These are phyloP conservation scores for Bettongia penicillata DNA, from an alignment of 2,113 vertebrate species.

Conservation along the genomic window DNA sequence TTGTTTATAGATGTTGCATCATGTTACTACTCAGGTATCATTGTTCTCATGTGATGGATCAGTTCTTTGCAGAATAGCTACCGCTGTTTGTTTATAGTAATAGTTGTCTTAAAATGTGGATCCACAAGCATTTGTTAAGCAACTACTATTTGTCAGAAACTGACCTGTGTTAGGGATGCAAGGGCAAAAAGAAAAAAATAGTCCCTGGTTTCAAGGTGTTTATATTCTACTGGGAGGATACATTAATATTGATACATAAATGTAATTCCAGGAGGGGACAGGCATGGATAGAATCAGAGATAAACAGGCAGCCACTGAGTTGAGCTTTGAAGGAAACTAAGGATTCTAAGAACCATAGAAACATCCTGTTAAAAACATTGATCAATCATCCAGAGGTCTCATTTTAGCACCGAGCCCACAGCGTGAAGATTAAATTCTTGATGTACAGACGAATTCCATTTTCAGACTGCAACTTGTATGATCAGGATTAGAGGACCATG, in stretches of 20 bases:
- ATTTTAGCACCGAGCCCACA: not conserved
- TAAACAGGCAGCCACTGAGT: not conserved
- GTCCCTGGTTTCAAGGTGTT: not conserved
- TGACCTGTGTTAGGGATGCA: not conserved
- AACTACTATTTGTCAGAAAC: not conserved
- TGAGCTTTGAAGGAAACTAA: not conserved
- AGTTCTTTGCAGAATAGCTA: slow-evolving; percentile 14
- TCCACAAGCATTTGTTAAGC: not conserved
- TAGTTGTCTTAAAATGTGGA: not conserved
- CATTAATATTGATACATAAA: not conserved
- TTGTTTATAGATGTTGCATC: slow-evolving; percentile 22
- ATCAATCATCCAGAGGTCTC: not conserved
- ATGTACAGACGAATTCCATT: not conserved
- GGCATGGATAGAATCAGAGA: not conserved
- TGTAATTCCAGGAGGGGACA: not conserved
- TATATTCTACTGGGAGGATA: not conserved
- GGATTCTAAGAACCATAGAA: not conserved
- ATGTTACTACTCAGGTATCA: slow-evolving; percentile 5
- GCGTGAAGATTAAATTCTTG: not conserved
- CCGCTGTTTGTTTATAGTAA: not conserved
- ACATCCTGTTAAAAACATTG: not conserved
- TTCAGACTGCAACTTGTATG: not conserved
- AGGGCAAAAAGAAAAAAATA: not conserved
- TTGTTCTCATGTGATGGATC: slow-evolving; percentile 16
- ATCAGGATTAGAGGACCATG: not conserved